These are phyloP conservation scores for Heliocidaris erythrogramma DNA, from an alignment of 35 echinoderm and acorn worm genomes.

Conservation along the genomic window DNA sequence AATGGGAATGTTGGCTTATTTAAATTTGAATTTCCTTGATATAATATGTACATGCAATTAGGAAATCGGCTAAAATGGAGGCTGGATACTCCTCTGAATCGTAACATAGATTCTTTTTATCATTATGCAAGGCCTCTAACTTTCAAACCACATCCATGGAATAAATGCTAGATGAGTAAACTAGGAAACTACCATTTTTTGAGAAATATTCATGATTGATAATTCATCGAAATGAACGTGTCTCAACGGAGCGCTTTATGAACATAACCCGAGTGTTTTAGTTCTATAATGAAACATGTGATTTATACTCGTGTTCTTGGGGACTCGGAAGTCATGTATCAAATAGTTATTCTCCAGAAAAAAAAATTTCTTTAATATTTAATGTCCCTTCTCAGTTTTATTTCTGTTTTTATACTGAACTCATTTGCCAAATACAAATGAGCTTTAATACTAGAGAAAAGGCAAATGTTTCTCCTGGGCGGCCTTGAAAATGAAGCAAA, in stretches of 20 bases:
- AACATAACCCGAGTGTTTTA: neutral
- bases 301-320: neutral
- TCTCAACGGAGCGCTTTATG: too few relatives aligned
- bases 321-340: neutral
- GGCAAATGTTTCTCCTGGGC: neutral
- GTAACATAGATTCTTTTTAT: too few relatives aligned
- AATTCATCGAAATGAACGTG: neutral
- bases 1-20: too few relatives aligned
- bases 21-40: too few relatives aligned
- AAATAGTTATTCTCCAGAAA: neutral
- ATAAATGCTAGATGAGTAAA: too few relatives aligned
- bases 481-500: neutral
- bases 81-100: too few relatives aligned
- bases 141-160: too few relatives aligned
- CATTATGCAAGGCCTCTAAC: too few relatives aligned
- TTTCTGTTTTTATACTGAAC: neutral
- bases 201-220: neutral
- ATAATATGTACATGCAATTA: too few relatives aligned
- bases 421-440: neutral
- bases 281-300: neutral
- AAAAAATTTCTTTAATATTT: neutral
- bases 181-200: neutral
- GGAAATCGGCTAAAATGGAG: too few relatives aligned
- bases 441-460: neutral
- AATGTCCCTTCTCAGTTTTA: neutral